Conservation (phyloP, 1,140 invertebrate genomes). For the Macrobrachium nipponense region DNA sequence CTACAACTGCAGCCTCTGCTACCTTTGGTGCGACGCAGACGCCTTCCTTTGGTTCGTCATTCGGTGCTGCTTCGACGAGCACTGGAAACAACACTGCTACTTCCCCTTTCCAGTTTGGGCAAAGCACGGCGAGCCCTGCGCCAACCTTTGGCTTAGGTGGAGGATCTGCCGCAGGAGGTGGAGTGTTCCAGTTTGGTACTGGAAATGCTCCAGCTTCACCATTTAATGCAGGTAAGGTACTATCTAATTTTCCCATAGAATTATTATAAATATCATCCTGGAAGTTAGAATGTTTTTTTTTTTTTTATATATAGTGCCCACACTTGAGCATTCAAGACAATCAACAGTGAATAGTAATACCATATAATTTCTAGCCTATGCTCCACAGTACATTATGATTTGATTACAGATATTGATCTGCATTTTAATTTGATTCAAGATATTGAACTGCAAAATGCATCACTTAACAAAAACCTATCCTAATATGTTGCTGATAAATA, state of each 20-base stretch:
- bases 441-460: too few relatives aligned
- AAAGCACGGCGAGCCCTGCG: neutral
- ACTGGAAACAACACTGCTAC: neutral
- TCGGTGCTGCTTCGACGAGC: neutral
- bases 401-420: too few relatives aligned
- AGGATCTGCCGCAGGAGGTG: neutral
- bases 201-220: neutral
- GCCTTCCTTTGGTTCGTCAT: neutral
- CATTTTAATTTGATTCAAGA: too few relatives aligned
- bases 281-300: neutral
- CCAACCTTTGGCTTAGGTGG: neutral
- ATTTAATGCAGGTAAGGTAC: conserved; percentile 13
- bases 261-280: too few relatives aligned
- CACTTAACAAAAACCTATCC: too few relatives aligned
- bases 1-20: neutral
- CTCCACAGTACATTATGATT: too few relatives aligned
- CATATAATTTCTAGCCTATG: too few relatives aligned
- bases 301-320: too few relatives aligned
- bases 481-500: too few relatives aligned
- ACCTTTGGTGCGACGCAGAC: neutral
- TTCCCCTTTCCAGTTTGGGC: conserved; percentile 12
- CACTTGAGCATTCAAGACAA: too few relatives aligned
- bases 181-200: conserved; percentile 19
- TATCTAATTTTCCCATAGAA: neutral
- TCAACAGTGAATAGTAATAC: too few relatives aligned